phyloP scores from a whole-genome alignment of 2,888 invertebrate genomes.

The Trichacis sp. region DNA sequence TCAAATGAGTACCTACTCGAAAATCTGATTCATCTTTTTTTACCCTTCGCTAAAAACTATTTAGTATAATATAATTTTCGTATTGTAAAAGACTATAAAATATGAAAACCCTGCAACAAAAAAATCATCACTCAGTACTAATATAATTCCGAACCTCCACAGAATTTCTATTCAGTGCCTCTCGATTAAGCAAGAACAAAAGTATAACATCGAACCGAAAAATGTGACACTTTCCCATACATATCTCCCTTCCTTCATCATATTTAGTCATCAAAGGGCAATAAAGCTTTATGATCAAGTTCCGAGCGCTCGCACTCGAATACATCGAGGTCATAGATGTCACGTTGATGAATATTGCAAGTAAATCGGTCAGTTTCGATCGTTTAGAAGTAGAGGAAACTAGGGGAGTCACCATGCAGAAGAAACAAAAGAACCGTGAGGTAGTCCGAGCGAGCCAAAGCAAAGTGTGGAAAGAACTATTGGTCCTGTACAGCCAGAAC shows the following conservation, averaged over 20 bases:
- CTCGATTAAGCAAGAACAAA: too few species aligned
- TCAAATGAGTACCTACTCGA: too few species aligned
- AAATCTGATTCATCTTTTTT: too few species aligned
- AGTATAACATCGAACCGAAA: too few species aligned
- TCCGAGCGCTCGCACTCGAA: conserved; percentile 12
- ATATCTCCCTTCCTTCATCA: neutral
- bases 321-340: conserved; percentile 33
- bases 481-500: conserved; percentile 54
- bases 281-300: conserved; percentile 35
- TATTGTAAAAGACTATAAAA: too few species aligned
- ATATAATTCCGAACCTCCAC: too few species aligned
- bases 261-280: conserved; percentile 30
- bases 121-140: too few species aligned
- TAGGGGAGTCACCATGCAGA: conserved; percentile 19
- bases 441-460: conserved; percentile 11
- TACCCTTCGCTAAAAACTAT: too few species aligned
- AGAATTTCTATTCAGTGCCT: too few species aligned
- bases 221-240: neutral
- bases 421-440: conserved; percentile 28
- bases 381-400: conserved; percentile 56
- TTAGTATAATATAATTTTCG: too few species aligned
- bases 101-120: too few species aligned
- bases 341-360: conserved; percentile 58
- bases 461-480: conserved; percentile 31
- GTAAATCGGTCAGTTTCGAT: conserved; percentile 65